Evolutionary conservation across 30 jellyfish, hydroid and myxozoan genomes (phyloP), one percentile per base, ranked within the genome.

Genomic region (Hydractinia echinata): DNA sequence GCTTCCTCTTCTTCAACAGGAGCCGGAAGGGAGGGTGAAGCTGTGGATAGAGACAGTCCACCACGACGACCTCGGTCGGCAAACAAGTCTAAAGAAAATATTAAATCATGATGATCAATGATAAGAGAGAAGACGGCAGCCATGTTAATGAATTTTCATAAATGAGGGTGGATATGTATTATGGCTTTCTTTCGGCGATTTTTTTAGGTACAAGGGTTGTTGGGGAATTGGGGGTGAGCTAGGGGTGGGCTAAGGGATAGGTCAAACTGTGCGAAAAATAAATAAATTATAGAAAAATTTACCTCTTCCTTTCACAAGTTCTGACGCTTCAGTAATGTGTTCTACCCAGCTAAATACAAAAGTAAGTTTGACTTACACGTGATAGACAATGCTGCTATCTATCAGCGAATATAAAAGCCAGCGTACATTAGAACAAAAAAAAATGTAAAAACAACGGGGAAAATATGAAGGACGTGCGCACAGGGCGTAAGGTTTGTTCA

Each of bases 341-440:
- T 74, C 60, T 10, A 74, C 89, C 91, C 91, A 83, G 61, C 91
- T 83, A 54, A 52, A 30, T 49, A n/a, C 19, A 69, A 52, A 79
- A 70, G 18, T 16, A 50, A 4, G 67, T 15, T 16, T 13, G 70
- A 11, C n/a, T 20, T 30, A 68, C 2, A 68, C 14, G 53, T 16
- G 13, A 3, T 11, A 11, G 50, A 68, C 3, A 68, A 20, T 68
- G 79, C 13, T 68, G 21, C 44, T 2, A 30, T 30, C 44, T 30
- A 30, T 30, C 44, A 30, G 44, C 2, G 44, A 30, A 30, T 1
- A 30, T 30, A 30, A 30, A 1, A 2, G 44, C 2, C 44, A 30
- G 44, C 2, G 44, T 2, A 30, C 44, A 30, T 30, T 30, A 30
- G 44, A 30, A 30, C 44, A 30, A 30, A 30, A 30, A 30, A 30